These are phyloP conservation scores for Chauna torquata DNA, from an alignment of 2,113 vertebrate genomes.

Conservation along the genomic window DNA sequence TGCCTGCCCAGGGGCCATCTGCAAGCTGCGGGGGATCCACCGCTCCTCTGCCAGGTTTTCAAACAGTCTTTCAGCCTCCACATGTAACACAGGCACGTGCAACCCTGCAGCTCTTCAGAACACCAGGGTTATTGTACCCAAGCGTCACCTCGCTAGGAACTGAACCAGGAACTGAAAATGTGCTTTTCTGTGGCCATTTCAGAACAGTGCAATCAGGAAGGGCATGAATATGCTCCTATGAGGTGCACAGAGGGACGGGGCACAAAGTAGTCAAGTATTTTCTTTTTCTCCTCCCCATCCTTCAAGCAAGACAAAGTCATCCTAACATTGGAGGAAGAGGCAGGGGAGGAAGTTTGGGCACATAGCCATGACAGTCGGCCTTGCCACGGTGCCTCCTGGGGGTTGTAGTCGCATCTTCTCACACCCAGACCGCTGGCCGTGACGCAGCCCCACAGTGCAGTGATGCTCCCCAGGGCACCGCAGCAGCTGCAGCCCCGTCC, in stretches of 20 bases:
- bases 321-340: neutral
- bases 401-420: neutral
- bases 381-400: neutral
- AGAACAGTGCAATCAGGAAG: neutral
- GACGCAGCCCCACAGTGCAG: neutral
- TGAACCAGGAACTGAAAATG: neutral
- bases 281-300: neutral
- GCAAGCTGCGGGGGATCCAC: too few species aligned
- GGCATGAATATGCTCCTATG: neutral
- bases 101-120: neutral
- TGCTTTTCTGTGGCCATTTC: neutral
- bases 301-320: neutral
- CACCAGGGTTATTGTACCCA: fast-evolving
- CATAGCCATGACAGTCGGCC: neutral
- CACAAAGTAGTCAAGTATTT: neutral
- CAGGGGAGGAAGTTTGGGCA: neutral
- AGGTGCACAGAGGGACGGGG: neutral
- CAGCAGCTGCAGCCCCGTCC: neutral
- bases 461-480: neutral
- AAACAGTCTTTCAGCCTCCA: neutral
- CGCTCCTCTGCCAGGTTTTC: neutral
- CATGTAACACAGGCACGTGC: fast-evolving
- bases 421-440: neutral
- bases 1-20: neutral
- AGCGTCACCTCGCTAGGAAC: neutral